Evolutionary conservation across 2,797 vertebrate species (phyloP), one percentile per base, ranked within the genome.

Genomic region (Cercopithecus neglectus): DNA sequence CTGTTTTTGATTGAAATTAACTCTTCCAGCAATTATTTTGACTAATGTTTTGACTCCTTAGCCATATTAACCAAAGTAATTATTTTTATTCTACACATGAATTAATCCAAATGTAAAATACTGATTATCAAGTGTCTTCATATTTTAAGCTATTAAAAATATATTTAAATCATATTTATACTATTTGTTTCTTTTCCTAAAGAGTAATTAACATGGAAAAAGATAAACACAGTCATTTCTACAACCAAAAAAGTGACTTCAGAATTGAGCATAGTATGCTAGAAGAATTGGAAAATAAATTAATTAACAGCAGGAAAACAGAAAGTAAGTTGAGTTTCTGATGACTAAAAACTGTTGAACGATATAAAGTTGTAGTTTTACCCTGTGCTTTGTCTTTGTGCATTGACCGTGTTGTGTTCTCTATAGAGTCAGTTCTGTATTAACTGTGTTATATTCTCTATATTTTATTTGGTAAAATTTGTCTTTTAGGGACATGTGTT

Each of bases 131-230:
- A 93, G 12, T 76, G 5, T 95, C 59, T 96, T 97, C 12, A 67
- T 96, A 96, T 87, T 93, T 94, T 84, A 91, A 97, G 74, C 24
- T 81, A 94, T 83, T 94, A 50, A 92, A 92, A 94, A 94, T 91
- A n/a, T 80, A 88, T 33, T 84, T 79, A 94, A 94, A 33, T 94
- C n/a, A 76, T 83, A 85, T 79, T 97, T 95, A 90, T 82, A 64
- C 70, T 78, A 80, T 97, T 95, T 94, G 36, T 96, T 98, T 98
- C 95, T 96, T 97, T 44, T 89, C 67, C 80, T 91, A 46, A 97
- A 99, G 99, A 98, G 98, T 99, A 98, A 98, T 98, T 85, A 99
- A 99, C 98, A 97, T 99, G 95, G 99, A 99, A 98, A 99, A 99
- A 98, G 99, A 99, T 94, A 99, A 98, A 97, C 98, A 90, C 24